Conservation (phyloP, 2,888 invertebrate genomes). For the Cerastis rubricosa region DNA sequence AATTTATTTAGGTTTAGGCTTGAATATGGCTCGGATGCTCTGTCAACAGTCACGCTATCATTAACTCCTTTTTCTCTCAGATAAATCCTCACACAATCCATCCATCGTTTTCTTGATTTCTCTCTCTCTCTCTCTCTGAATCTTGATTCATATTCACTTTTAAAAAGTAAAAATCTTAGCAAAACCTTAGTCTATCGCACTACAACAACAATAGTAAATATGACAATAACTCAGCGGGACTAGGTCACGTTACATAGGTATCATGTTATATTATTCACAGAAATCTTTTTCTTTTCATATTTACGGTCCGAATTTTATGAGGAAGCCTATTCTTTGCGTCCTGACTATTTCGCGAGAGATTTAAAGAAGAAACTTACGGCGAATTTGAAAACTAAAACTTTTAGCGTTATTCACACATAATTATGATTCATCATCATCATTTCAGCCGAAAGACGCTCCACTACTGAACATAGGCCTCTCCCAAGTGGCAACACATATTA, state of each 20-base stretch:
- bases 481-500: too few relatives aligned
- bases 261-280: constrained; percentile 75
- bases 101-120: too few relatives aligned
- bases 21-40: too few relatives aligned
- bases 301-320: constrained; percentile 86
- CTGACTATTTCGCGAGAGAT: constrained; percentile 71
- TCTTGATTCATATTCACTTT: neutral
- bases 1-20: too few relatives aligned
- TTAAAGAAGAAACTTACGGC: constrained; percentile 52
- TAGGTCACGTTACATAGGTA: constrained; percentile 65
- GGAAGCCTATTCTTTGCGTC: constrained; percentile 82
- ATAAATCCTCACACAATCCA: too few relatives aligned
- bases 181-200: neutral
- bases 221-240: constrained; percentile 25
- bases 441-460: too few relatives aligned
- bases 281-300: constrained; percentile 85
- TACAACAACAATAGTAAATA: constrained; percentile 31
- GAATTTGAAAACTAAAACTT: neutral
- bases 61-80: too few relatives aligned
- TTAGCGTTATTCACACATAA: too few relatives aligned
- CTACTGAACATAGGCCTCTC: too few relatives aligned
- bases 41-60: too few relatives aligned
- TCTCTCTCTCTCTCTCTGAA: neutral
- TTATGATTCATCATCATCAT: too few relatives aligned
- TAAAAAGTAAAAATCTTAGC: neutral